A percentile compares a stretch with the other conserved stretches of the same genome.
Evolutionary conservation across 2,888 invertebrate species (phyloP).

Genomic region (Conops quadrifasciatus): DNA sequence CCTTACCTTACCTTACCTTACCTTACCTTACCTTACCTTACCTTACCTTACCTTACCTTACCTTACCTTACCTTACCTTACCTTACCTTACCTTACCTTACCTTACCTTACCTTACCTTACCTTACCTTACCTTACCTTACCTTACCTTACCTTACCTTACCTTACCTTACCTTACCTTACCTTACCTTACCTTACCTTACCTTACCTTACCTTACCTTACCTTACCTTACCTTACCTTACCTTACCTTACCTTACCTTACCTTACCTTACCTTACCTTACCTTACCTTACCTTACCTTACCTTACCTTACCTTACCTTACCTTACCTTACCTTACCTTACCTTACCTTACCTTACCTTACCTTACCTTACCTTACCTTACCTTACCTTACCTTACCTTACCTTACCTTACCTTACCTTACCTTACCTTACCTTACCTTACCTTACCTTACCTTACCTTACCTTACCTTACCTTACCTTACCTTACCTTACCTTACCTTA

Average conservation of each 20-base stretch:
- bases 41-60: constrained; percentile 4
- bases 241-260: constrained; percentile 19
- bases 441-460: constrained; percentile 1
- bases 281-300: constrained; percentile 22
- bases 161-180: background rate
- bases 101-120: background rate
- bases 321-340: constrained; percentile 16
- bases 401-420: background rate
- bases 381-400: constrained; percentile 7
- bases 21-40: constrained; percentile 3
- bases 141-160: constrained; percentile 10
- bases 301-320: constrained; percentile 18
- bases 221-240: constrained; percentile 14
- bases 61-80: constrained; percentile 16
- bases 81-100: constrained; percentile 10
- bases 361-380: constrained; percentile 17
- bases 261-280: constrained; percentile 24
- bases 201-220: constrained; percentile 1
- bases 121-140: background rate
- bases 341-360: constrained; percentile 11
- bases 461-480: constrained; percentile 6
- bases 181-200: background rate
- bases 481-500: too few relatives aligned
- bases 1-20: background rate
- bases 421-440: background rate